phyloP scores from a whole-genome alignment of 2,797 vertebrate genomes.

The Paramormyrops hopkinsi region DNA sequence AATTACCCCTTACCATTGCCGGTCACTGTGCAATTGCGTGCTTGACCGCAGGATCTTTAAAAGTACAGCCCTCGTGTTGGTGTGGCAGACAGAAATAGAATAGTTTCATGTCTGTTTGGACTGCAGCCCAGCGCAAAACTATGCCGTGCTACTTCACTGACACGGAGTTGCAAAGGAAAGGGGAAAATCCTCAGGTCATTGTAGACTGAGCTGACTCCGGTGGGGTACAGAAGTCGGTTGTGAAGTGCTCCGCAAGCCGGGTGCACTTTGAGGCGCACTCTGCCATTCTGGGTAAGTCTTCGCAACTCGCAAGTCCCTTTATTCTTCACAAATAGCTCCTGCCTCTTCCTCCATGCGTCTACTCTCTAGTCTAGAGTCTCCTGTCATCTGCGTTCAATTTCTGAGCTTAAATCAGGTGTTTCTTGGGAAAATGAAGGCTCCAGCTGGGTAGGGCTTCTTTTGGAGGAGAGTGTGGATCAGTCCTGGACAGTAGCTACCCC shows the following conservation, averaged over 20 bases:
- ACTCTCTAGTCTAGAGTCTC: not conserved
- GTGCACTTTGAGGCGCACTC: constrained; percentile 38
- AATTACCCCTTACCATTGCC: constrained; percentile 61
- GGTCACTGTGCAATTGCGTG: constrained; percentile 66
- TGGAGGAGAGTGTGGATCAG: not conserved
- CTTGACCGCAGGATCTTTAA: constrained; percentile 51
- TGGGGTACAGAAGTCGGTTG: constrained; percentile 42
- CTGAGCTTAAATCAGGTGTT: not conserved
- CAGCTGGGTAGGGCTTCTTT: not conserved
- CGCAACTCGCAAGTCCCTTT: constrained; percentile 23
- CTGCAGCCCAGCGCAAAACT: constrained; percentile 69
- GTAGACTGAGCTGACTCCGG: constrained; percentile 51
- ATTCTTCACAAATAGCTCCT: not conserved
- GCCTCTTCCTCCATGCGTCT: not conserved
- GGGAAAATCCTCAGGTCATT: constrained; percentile 55
- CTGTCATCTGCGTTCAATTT: not conserved
- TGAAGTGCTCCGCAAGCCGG: constrained; percentile 5
- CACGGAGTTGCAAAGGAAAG: constrained; percentile 68
- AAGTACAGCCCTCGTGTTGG: constrained; percentile 50
- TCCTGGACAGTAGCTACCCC: not conserved
- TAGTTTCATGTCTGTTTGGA: constrained; percentile 81
- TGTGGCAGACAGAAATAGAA: constrained; percentile 82
- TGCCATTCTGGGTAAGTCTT: constrained; percentile 49
- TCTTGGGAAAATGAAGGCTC: not conserved
- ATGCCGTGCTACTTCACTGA: constrained; percentile 71